These are phyloP conservation scores for Patella vulgata DNA, from an alignment of 1,140 invertebrate genomes.

Conservation along the genomic window DNA sequence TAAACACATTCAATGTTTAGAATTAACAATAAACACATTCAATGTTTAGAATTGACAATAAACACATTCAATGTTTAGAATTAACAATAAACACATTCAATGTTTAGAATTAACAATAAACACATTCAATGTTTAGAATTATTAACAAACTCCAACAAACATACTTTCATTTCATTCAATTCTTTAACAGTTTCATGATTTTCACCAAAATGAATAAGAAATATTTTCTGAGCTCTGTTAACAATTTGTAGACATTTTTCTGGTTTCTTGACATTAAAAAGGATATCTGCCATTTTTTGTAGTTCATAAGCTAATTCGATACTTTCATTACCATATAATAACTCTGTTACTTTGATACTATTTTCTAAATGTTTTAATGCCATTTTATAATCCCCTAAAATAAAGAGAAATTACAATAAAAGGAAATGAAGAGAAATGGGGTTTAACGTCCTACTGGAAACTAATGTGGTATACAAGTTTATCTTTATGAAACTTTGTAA, in stretches of 20 bases:
- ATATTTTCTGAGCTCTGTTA: constrained; percentile 30
- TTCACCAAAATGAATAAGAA: constrained; percentile 30
- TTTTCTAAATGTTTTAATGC: constrained; percentile 67
- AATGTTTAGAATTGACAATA: too few species aligned
- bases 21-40: too few species aligned
- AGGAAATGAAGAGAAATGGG: too few species aligned
- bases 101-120: too few species aligned
- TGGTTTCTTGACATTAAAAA: constrained; percentile 67
- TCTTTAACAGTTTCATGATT: constrained; percentile 13
- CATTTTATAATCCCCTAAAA: constrained; percentile 51
- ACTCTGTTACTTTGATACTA: constrained; percentile 66
- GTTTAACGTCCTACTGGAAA: too few species aligned
- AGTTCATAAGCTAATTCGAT: constrained; percentile 72
- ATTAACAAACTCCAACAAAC: too few species aligned
- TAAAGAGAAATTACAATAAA: constrained; percentile 5
- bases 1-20: too few species aligned
- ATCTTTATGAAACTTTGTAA: too few species aligned
- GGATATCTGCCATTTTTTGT: constrained; percentile 67
- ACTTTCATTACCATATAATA: constrained; percentile 70
- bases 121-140: too few species aligned
- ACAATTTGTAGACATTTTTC: constrained; percentile 28
- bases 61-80: too few species aligned
- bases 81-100: too few species aligned
- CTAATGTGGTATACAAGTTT: too few species aligned
- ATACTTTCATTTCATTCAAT: not conserved